Percentiles rank a stretch among this genome's conserved stretches.
Evolutionary conservation across 1,140 invertebrate genomes (phyloP).

Genomic region (Drosophila dunni): DNA sequence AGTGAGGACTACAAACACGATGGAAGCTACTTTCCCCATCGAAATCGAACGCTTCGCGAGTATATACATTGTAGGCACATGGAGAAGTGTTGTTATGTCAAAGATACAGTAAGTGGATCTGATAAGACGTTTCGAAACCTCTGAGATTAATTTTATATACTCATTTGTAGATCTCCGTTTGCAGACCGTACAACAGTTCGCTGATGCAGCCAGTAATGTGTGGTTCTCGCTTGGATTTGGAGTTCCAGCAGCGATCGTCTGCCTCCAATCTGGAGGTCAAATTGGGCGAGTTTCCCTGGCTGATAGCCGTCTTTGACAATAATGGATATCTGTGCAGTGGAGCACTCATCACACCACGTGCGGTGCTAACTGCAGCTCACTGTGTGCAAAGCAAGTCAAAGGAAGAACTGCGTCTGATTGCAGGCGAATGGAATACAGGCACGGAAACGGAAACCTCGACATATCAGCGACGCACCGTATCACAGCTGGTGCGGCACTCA

Average conservation of each 20-base stretch:
- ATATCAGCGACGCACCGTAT: conserved; percentile 44
- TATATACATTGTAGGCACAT: conserved; percentile 59
- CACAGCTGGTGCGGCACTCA: conserved; percentile 51
- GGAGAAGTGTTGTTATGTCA: conserved; percentile 60
- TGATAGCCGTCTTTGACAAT: conserved; percentile 45
- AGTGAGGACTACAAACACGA: conserved; percentile 54
- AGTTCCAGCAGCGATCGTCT: conserved; percentile 54
- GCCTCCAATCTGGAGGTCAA: conserved; percentile 55
- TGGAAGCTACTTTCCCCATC: conserved; percentile 59
- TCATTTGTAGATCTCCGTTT: conserved; percentile 13
- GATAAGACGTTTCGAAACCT: too few relatives aligned
- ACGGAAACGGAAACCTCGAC: conserved; percentile 52
- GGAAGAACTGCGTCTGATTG: conserved; percentile 40
- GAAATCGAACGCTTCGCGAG: conserved; percentile 46
- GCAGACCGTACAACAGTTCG: background rate
- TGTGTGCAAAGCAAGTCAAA: conserved; percentile 35
- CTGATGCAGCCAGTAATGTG: conserved; percentile 11
- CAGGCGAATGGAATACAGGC: conserved; percentile 67
- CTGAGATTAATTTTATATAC: background rate
- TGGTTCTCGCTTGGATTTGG: conserved; percentile 50
- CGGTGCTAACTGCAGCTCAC: conserved; percentile 54
- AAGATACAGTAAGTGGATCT: conserved; percentile 40
- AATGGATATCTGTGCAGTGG: conserved; percentile 61
- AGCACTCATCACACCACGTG: conserved; percentile 47
- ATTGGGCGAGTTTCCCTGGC: conserved; percentile 69